A percentile compares a stretch with the other conserved stretches of the same genome.
Conservation (phyloP, 2,888 invertebrate genomes). For the Oxycera nigricornis region DNA sequence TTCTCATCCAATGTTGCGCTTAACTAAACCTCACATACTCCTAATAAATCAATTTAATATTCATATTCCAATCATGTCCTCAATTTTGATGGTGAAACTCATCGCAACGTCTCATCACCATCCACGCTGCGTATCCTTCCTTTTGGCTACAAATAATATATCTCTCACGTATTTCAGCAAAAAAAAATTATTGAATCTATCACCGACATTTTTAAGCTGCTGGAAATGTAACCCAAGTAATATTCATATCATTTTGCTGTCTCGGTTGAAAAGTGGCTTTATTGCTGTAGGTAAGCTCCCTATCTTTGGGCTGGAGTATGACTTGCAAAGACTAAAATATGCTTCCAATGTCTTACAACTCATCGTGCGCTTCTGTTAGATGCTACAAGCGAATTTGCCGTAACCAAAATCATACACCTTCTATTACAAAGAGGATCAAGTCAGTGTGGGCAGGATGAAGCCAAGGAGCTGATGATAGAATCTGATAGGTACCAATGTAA, state of each 20-base stretch:
- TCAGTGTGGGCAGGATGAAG: too few relatives aligned
- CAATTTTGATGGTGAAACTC: background rate
- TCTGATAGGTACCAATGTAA: background rate
- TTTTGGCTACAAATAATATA: background rate
- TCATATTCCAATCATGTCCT: conserved; percentile 23
- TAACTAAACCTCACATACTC: background rate
- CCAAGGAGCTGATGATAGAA: background rate
- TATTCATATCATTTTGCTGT: background rate
- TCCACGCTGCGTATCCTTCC: background rate
- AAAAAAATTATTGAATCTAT: conserved; percentile 3
- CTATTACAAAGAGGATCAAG: too few relatives aligned
- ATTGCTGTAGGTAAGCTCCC: background rate
- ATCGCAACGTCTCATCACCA: background rate
- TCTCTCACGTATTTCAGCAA: background rate
- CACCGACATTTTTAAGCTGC: conserved; percentile 3
- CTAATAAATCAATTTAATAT: background rate
- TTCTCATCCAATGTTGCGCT: background rate
- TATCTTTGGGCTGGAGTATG: too few relatives aligned
- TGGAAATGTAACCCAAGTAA: conserved; percentile 1
- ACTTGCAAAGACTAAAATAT: conserved; percentile 1
- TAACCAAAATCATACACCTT: too few relatives aligned
- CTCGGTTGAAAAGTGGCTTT: background rate
- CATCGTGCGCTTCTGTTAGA: background rate
- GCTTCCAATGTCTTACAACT: background rate
- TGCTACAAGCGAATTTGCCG: background rate